A percentile compares a stretch with the other conserved stretches of the same genome.
These are phyloP conservation scores for Podilymbus podiceps DNA, from an alignment of 2,113 vertebrate genomes.

Conservation along the genomic window DNA sequence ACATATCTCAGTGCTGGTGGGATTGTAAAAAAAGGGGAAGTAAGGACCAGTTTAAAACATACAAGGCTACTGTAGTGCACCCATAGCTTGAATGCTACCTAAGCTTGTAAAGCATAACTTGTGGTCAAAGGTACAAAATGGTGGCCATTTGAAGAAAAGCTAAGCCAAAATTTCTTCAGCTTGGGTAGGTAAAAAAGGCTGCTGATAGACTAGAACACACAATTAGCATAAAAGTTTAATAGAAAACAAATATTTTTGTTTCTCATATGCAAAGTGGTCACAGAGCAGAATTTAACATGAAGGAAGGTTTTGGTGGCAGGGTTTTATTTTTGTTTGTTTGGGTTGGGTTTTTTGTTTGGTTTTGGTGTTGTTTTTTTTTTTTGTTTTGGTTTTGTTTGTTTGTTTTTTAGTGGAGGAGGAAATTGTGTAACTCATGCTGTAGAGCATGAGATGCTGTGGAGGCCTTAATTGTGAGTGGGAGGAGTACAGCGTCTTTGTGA, in stretches of 20 bases:
- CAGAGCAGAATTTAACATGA: not conserved
- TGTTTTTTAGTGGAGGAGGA: not conserved
- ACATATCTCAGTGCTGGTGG: not conserved
- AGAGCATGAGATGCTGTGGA: not conserved
- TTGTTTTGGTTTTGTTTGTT: not conserved
- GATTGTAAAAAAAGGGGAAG: not conserved
- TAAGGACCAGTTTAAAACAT: not conserved
- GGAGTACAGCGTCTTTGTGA: not conserved
- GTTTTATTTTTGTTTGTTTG: too few species aligned
- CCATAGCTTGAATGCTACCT: not conserved
- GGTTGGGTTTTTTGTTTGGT: not conserved
- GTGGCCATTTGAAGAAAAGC: not conserved
- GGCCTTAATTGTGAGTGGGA: not conserved
- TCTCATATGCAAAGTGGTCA: not conserved
- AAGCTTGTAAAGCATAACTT: not conserved
- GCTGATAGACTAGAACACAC: not conserved
- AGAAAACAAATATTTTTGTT: not conserved
- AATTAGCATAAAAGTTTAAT: not conserved
- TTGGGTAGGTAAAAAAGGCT: not conserved
- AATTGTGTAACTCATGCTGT: not conserved
- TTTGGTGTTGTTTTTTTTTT: too few species aligned
- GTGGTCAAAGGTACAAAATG: not conserved
- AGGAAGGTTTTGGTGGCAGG: not conserved
- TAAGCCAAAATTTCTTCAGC: not conserved
- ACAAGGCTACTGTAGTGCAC: not conserved